Percentiles rank a stretch among this genome's conserved stretches.
These are phyloP conservation scores for Tretioscincus oriximinensis DNA, from an alignment of 2,113 vertebrate species.

Conservation along the genomic window DNA sequence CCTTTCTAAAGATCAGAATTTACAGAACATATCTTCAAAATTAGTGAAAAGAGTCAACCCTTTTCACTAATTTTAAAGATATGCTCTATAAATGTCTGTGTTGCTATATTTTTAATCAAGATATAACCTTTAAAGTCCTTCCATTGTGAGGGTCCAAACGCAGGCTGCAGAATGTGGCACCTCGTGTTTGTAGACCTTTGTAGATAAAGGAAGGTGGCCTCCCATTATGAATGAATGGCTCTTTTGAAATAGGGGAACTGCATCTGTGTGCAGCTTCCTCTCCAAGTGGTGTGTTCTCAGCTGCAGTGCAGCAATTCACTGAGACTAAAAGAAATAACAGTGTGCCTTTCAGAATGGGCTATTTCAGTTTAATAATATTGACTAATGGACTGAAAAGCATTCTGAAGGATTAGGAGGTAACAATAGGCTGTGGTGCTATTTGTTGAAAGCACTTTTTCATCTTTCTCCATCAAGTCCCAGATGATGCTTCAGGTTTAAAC, in stretches of 20 bases:
- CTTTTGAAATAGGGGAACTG: conserved; percentile 53
- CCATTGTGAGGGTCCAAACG: conserved; percentile 38
- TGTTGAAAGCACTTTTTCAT: conserved; percentile 52
- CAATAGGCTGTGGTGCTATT: conserved; percentile 48
- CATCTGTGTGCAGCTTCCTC: conserved; percentile 52
- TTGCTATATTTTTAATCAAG: conserved; percentile 39
- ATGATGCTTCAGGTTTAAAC: conserved; percentile 40
- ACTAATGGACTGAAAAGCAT: conserved; percentile 60
- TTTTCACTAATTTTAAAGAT: neutral
- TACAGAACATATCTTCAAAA: neutral
- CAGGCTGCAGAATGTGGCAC: neutral
- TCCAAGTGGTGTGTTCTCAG: conserved; percentile 65
- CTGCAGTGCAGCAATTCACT: conserved; percentile 61
- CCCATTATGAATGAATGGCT: conserved; percentile 56
- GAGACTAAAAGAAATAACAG: conserved; percentile 61
- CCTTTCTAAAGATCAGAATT: neutral
- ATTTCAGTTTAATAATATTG: conserved; percentile 61
- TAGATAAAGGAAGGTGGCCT: conserved; percentile 53
- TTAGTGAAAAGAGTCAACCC: neutral
- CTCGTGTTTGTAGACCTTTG: conserved; percentile 48
- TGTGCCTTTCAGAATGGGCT: conserved; percentile 58
- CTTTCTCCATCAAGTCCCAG: conserved; percentile 28
- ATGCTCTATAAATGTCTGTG: neutral
- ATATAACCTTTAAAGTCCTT: conserved; percentile 26
- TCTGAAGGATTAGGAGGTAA: conserved; percentile 52